Evolutionary conservation across 1,140 invertebrate genomes (phyloP), one percentile per base, ranked within the genome.

Genomic region (Tyrophagus putrescentiae): DNA sequence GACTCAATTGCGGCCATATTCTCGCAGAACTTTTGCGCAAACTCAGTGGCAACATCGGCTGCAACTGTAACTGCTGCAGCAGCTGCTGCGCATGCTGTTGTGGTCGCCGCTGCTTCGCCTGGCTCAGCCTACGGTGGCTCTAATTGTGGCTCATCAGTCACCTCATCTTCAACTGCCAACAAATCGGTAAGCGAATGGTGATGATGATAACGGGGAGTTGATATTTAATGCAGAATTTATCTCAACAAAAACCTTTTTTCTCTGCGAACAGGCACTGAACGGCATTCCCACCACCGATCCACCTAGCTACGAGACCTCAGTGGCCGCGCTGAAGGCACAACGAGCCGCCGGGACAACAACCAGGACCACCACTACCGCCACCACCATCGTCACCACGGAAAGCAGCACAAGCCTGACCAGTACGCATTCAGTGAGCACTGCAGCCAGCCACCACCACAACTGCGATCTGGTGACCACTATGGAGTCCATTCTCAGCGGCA

Each of bases 291-390:
- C 85, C 21, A 87, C 85, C 6, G 87, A 91, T 69, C 87, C 87
- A 0, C 87, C 87, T 0, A 90, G 87, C 68, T 92, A 92, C 69
- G 85, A 86, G 1, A 87, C 84, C 60, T 88, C 85, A 4, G 89
- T 92, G 82, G 87, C 90, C 71, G 87, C 83, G 6, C 74, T 87
- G 39, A 83, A 84, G n/a, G 69, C 64, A n/a, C 80, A 82, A 67
- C 72, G 78, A 42, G 80, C 75, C 11, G 79, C 79, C 7, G 21
- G 32, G 2, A 28, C 29, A 3, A 23, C 6, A 28, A 21, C 39
- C 27, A 31, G n/a, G 53, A 27, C 58, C 18, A 50, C 23, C 13
- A 52, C n/a, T n/a, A n/a, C n/a, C n/a, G n/a, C 61, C 34, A 45
- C 9, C 50, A 4, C 54, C 32, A n/a, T n/a, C n/a, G n/a, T 29